Percentiles rank a stretch among this genome's conserved stretches.
These are phyloP conservation scores for Phortica variegata DNA, from an alignment of 1,140 invertebrate genomes.

Conservation along the genomic window DNA sequence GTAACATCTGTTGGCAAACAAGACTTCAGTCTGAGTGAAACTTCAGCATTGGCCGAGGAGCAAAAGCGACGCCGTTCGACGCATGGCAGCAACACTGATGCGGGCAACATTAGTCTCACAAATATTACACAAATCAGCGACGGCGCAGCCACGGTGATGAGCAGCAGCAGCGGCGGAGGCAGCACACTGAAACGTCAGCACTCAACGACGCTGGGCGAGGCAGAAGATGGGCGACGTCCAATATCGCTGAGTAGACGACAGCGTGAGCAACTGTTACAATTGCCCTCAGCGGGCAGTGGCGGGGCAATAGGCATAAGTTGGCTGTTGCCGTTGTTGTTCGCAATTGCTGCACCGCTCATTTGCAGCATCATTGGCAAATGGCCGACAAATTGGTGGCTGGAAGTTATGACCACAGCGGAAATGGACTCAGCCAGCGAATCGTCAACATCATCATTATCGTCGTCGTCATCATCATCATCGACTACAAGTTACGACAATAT, in stretches of 20 bases:
- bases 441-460: not conserved
- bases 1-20: no score
- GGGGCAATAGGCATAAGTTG: conserved; percentile 56
- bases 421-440: conserved; percentile 8
- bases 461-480: not conserved
- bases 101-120: conserved; percentile 23
- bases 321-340: conserved; percentile 51
- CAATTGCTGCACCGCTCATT: conserved; percentile 50
- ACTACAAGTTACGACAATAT: conserved; percentile 17
- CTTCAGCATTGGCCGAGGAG: no score
- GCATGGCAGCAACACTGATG: conserved; percentile 6
- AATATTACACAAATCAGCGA: conserved; percentile 43
- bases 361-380: conserved; percentile 56
- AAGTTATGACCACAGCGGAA: conserved; percentile 25
- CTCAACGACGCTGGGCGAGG: not conserved
- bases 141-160: not conserved
- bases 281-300: conserved; percentile 37
- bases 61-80: conserved; percentile 21
- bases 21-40: not conserved
- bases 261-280: conserved; percentile 1
- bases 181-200: not conserved
- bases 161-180: not conserved
- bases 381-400: conserved; percentile 54
- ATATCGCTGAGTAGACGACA: conserved; percentile 1
- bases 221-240: no score